A percentile compares a stretch with the other conserved stretches of the same genome.
Evolutionary conservation across 2,113 vertebrate species (phyloP).

Genomic region (Macrotis lagotis): DNA sequence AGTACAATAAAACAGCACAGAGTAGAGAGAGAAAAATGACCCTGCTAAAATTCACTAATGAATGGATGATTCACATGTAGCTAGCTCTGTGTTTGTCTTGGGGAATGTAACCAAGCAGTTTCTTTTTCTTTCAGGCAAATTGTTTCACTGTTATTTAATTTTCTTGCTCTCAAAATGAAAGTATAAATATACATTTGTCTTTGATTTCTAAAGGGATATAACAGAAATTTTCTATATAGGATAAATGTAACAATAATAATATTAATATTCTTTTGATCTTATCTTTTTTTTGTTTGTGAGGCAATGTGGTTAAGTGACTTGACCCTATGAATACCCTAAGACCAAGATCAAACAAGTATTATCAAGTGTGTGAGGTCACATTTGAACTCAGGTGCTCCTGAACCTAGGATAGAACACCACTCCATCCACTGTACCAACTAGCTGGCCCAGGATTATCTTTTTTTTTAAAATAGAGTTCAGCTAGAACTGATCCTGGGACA

Average conservation of each 20-base stretch:
- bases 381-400: too few species aligned
- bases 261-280: neutral
- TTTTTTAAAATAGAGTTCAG: neutral
- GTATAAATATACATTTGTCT: neutral
- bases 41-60: neutral
- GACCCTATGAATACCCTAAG: too few species aligned
- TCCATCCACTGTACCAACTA: too few species aligned
- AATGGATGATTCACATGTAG: neutral
- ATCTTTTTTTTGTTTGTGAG: too few species aligned
- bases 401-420: too few species aligned
- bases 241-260: neutral
- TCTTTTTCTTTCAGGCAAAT: constrained; percentile 17
- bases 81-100: neutral
- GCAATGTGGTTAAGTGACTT: too few species aligned
- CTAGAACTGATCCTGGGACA: neutral
- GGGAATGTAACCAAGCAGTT: neutral
- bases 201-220: constrained; percentile 27
- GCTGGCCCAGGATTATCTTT: too few species aligned
- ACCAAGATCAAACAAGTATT: too few species aligned
- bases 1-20: constrained; percentile 8
- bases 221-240: neutral
- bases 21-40: neutral
- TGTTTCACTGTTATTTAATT: constrained; percentile 11
- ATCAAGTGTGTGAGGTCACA: too few species aligned
- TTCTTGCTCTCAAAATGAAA: constrained; percentile 14